Conservation (phyloP, 2,888 invertebrate genomes). For the Agapostemon virescens region DNA sequence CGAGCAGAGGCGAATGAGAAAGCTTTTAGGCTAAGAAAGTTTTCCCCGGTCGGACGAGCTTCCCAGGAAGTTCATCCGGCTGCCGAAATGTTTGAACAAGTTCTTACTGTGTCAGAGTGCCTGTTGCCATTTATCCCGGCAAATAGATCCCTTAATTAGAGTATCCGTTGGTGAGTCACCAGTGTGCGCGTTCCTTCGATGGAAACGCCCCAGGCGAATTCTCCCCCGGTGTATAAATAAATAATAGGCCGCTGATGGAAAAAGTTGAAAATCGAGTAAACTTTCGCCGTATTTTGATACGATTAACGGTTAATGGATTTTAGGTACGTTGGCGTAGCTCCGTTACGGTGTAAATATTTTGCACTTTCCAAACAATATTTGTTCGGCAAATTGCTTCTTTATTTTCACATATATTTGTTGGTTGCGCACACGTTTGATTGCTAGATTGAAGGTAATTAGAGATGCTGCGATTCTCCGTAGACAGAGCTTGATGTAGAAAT, state of each 20-base stretch:
- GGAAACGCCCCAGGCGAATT: background rate
- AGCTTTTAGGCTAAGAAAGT: slow-evolving; percentile 36
- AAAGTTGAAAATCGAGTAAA: slow-evolving; percentile 9
- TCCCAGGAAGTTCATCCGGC: slow-evolving; percentile 19
- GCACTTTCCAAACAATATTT: background rate
- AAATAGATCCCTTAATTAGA: slow-evolving; percentile 38
- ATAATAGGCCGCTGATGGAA: slow-evolving; percentile 14
- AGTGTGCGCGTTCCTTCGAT: background rate
- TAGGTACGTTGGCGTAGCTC: background rate
- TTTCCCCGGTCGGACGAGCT: background rate
- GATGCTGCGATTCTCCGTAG: background rate
- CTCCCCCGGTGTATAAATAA: background rate
- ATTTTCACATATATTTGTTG: background rate
- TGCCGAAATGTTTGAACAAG: slow-evolving; percentile 13
- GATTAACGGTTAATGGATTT: slow-evolving; percentile 15
- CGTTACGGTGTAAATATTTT: background rate
- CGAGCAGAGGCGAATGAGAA: slow-evolving; percentile 30
- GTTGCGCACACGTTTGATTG: background rate
- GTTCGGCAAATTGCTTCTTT: background rate
- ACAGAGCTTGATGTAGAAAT: background rate
- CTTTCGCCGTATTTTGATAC: background rate
- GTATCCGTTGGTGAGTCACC: background rate
- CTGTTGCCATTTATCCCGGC: slow-evolving; percentile 19
- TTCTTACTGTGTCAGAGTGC: slow-evolving; percentile 14
- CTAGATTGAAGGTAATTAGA: background rate